Conservation (phyloP, 2,797 vertebrate genomes). For the Eremophila alpestris region DNA sequence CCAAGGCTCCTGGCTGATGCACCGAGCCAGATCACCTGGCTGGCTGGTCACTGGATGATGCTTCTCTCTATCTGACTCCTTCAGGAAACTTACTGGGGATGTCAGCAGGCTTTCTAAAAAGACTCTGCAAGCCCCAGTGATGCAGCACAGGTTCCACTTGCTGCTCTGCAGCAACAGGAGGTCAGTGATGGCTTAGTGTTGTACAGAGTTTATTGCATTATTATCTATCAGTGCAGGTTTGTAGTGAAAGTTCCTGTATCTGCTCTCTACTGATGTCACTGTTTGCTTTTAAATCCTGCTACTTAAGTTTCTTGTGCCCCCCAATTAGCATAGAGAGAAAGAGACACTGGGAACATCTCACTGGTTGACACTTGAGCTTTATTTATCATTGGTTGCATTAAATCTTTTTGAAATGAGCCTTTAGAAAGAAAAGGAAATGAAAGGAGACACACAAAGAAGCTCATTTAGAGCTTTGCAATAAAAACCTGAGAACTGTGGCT, state of each 20-base stretch:
- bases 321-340: neutral
- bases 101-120: neutral
- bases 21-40: accelerated
- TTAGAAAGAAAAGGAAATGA: neutral
- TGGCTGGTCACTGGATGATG: no score
- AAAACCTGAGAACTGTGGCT: neutral
- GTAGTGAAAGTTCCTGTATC: neutral
- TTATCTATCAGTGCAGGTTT: neutral
- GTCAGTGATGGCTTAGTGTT: neutral
- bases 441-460: neutral
- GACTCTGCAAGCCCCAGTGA: neutral
- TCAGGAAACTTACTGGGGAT: neutral
- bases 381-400: neutral
- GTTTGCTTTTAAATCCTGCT: neutral
- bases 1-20: neutral
- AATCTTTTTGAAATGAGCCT: neutral
- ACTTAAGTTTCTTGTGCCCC: neutral
- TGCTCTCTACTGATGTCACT: neutral
- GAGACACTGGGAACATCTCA: neutral
- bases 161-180: neutral
- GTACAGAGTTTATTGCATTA: neutral
- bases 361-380: neutral
- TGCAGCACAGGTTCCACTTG: neutral
- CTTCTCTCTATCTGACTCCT: neutral
- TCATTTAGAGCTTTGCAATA: neutral